Conservation (phyloP, 2,797 vertebrate species). For the Phataginus tricuspis region DNA sequence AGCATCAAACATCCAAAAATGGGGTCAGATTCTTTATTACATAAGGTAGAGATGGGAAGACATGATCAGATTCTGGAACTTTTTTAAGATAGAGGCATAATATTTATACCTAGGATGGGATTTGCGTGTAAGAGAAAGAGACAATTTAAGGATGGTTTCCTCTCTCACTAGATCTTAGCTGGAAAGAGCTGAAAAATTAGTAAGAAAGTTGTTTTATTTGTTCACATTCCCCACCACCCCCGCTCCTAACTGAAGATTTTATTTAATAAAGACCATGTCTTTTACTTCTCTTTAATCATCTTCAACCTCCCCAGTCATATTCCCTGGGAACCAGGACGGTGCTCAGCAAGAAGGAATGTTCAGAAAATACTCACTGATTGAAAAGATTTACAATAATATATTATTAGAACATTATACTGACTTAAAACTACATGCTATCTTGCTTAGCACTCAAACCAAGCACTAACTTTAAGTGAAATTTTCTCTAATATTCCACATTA, state of each 20-base stretch:
- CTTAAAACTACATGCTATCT: background rate
- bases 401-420: background rate
- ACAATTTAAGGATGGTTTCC: background rate
- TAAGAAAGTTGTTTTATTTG: slow-evolving; percentile 2
- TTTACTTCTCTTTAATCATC: background rate
- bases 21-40: background rate
- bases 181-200: background rate
- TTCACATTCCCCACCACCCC: background rate
- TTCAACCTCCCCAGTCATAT: background rate
- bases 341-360: background rate
- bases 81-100: background rate
- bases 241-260: background rate
- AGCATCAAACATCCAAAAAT: background rate
- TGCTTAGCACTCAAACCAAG: background rate
- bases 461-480: background rate
- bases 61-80: background rate
- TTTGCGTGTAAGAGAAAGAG: background rate
- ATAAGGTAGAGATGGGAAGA: background rate
- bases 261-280: background rate
- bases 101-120: background rate
- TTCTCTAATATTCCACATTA: background rate
- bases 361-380: background rate
- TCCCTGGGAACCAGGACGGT: background rate
- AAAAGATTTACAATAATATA: background rate
- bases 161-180: background rate